Conservation (phyloP, 2,797 vertebrate species). For the Poliocrania exsul region DNA sequence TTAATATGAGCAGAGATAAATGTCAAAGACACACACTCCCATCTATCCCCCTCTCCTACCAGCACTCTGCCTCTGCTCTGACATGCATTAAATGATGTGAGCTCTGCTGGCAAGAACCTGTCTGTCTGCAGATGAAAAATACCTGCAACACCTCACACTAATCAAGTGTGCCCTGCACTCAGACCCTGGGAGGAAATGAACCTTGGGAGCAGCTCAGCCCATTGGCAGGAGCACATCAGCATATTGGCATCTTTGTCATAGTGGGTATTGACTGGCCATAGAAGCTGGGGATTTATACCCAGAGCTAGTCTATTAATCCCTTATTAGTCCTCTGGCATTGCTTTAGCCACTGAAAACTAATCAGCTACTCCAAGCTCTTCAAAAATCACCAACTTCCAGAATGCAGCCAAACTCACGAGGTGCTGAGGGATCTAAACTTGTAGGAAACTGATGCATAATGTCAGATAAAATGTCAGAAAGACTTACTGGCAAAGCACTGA, state of each 20-base stretch:
- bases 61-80: background rate
- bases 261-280: constrained; percentile 20
- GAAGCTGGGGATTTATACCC: constrained; percentile 43
- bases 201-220: constrained; percentile 10
- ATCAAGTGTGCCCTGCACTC: constrained; percentile 12
- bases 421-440: background rate
- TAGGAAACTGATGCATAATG: background rate
- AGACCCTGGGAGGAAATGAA: constrained; percentile 45
- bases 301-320: constrained; percentile 43
- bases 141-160: constrained; percentile 35
- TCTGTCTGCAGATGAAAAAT: constrained; percentile 67
- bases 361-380: background rate
- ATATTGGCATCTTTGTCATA: constrained; percentile 42
- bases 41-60: constrained; percentile 35
- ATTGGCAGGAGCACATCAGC: constrained; percentile 52
- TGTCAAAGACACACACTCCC: constrained; percentile 23
- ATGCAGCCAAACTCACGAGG: background rate
- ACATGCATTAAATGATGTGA: constrained; percentile 51
- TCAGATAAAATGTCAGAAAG: constrained; percentile 40
- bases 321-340: constrained; percentile 31
- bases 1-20: constrained; percentile 46
- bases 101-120: constrained; percentile 58
- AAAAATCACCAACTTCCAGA: background rate
- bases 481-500: constrained; percentile 37
- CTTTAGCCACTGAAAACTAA: constrained; percentile 12